Evolutionary conservation across 30 jellyfish, hydroid and myxozoan genomes (phyloP), one percentile per base, ranked within the genome.

Genomic region (Mastigias papua): DNA sequence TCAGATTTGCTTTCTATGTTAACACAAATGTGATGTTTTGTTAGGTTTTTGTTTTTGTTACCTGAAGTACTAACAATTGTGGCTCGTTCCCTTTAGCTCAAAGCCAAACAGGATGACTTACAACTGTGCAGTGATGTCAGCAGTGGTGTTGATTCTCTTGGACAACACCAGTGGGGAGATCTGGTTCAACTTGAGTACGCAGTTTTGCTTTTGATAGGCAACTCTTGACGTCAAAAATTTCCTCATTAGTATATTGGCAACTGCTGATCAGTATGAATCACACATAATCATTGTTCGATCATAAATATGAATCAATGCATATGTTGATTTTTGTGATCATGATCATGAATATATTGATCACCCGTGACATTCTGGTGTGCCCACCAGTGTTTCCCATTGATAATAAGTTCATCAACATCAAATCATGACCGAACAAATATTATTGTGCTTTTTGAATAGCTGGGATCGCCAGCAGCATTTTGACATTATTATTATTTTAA

Each of bases 141-240:
- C 87, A 89, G 98, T 27, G 99, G 99, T 4, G 99, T 95, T 6
- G 99, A 95, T 81, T 89, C 99, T 19, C 97, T 95, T 42, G 99
- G 99, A 11, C 99, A 95, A 78, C 97, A 95, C 58, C 97, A 90
- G 82, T 95, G 97, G 97, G 99, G 99, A 30, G 99, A 95, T 48
- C 78, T 95, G 80, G 95, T 95, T 1, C 93, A 92, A 54, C 90
- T 95, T 26, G 99, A 95, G 99, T 95, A 66, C 50, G 98, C 61
- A 28, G 2, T 25, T 0, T 9, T 32, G 13, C 1, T 34, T 17
- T 16, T 46, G 60, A 46, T 46, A 6, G 60, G 60, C n/a, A n/a
- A n/a, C n/a, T n/a, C n/a, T n/a, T n/a, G n/a, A n/a, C n/a, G n/a
- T n/a, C n/a, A n/a, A n/a, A n/a, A n/a, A n/a, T n/a, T n/a, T n/a